Conservation (phyloP, 35 echinoderm and acorn worm genomes). For the Heliocidaris tuberculata region DNA sequence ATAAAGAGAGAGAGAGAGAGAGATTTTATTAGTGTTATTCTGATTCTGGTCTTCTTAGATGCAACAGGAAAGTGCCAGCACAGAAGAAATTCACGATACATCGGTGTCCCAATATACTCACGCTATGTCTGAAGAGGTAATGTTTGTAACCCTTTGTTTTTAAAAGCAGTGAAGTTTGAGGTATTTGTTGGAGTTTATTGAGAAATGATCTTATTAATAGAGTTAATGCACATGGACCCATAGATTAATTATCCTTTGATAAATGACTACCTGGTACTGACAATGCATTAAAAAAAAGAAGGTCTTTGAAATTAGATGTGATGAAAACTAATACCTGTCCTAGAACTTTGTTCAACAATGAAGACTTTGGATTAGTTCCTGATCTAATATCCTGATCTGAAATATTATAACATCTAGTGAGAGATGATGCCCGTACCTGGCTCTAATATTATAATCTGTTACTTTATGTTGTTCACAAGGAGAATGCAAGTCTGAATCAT, state of each 20-base stretch:
- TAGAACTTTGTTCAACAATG: not conserved
- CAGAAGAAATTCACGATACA: constrained; percentile 93
- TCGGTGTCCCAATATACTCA: constrained; percentile 82
- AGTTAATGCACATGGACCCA: too few relatives aligned
- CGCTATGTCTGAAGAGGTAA: constrained; percentile 93
- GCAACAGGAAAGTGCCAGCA: constrained; percentile 83
- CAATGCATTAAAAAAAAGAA: not conserved
- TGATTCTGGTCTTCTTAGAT: constrained; percentile 54
- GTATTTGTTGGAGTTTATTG: too few relatives aligned
- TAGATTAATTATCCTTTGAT: too few relatives aligned
- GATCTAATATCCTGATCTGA: not conserved
- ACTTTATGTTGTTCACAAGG: too few relatives aligned
- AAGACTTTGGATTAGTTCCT: constrained; percentile 1
- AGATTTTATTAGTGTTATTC: not conserved
- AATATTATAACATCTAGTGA: not conserved
- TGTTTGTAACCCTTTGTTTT: too few relatives aligned
- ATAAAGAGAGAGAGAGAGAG: too few relatives aligned
- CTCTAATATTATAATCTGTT: too few relatives aligned
- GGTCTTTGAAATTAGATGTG: not conserved
- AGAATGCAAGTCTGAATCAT: too few relatives aligned
- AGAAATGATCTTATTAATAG: too few relatives aligned
- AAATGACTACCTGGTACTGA: too few relatives aligned
- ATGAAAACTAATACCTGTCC: not conserved
- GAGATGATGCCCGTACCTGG: too few relatives aligned
- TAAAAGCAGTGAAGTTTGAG: too few relatives aligned